Conservation (phyloP, 2,113 vertebrate species). For the Hemiprocne comata region DNA sequence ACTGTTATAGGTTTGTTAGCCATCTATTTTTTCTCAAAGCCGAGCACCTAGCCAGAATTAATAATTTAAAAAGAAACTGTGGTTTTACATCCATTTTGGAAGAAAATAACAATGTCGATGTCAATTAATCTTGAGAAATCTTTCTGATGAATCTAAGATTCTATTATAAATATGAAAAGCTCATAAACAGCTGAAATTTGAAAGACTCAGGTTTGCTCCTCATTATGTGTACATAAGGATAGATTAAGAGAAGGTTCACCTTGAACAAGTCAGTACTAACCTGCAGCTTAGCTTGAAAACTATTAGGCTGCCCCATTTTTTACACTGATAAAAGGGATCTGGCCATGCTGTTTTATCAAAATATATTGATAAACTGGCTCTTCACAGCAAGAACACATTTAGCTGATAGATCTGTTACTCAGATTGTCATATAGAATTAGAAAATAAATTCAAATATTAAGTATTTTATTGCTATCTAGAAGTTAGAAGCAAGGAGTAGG, state of each 20-base stretch:
- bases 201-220: neutral
- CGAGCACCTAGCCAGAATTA: neutral
- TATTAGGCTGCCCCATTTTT: neutral
- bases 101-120: neutral
- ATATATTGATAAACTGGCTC: conserved; percentile 22
- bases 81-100: neutral
- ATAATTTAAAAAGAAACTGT: neutral
- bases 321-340: neutral
- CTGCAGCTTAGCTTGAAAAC: conserved; percentile 1
- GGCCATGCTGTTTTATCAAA: conserved; percentile 24
- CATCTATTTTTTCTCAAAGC: neutral
- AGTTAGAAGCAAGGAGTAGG: neutral
- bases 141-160: neutral
- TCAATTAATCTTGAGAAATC: neutral
- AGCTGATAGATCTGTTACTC: conserved; percentile 27
- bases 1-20: neutral
- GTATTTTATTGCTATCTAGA: conserved; percentile 6
- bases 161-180: neutral
- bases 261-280: conserved; percentile 26
- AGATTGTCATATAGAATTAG: conserved; percentile 20
- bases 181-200: neutral
- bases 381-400: conserved; percentile 32
- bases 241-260: neutral
- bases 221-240: neutral
- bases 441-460: conserved; percentile 40